phyloP scores from a whole-genome alignment of 1,140 invertebrate species.

The Trinorchestia longiramus region DNA sequence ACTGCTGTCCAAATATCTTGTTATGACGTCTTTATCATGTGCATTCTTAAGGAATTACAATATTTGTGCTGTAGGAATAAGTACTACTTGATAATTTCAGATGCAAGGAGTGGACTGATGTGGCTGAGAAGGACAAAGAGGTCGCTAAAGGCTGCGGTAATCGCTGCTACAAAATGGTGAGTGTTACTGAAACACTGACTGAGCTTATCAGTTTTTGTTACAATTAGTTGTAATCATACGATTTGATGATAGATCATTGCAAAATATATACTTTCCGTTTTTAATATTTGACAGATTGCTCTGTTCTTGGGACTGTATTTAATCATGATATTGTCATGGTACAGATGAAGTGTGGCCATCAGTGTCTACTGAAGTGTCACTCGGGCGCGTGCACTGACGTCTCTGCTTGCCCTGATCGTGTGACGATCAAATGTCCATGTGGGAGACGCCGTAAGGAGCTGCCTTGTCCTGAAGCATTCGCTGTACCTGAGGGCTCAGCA shows the following conservation, averaged over 20 bases:
- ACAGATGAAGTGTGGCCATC: constrained; percentile 76
- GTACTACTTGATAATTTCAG: constrained; percentile 69
- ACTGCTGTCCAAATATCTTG: too few species aligned
- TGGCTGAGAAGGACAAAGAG: constrained; percentile 72
- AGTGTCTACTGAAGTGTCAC: constrained; percentile 81
- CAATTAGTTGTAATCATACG: neutral
- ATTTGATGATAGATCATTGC: neutral
- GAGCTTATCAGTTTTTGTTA: constrained; percentile 73
- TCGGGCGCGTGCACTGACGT: constrained; percentile 78
- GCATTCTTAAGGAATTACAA: neutral
- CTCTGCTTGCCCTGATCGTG: constrained; percentile 82
- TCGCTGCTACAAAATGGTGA: constrained; percentile 82
- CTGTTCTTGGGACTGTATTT: neutral
- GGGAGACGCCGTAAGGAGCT: constrained; percentile 83
- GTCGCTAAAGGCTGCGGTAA: constrained; percentile 81
- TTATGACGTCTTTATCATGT: neutral
- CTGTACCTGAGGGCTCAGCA: neutral
- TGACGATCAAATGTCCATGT: constrained; percentile 84
- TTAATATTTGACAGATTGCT: neutral
- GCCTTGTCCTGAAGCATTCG: constrained; percentile 73
- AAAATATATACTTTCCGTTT: neutral
- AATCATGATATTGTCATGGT: neutral
- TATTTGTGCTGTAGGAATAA: neutral
- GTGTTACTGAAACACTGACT: neutral
- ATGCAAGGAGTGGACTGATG: constrained; percentile 78